Conservation (phyloP, 1,140 invertebrate genomes). For the Hypothenemus hampei region DNA sequence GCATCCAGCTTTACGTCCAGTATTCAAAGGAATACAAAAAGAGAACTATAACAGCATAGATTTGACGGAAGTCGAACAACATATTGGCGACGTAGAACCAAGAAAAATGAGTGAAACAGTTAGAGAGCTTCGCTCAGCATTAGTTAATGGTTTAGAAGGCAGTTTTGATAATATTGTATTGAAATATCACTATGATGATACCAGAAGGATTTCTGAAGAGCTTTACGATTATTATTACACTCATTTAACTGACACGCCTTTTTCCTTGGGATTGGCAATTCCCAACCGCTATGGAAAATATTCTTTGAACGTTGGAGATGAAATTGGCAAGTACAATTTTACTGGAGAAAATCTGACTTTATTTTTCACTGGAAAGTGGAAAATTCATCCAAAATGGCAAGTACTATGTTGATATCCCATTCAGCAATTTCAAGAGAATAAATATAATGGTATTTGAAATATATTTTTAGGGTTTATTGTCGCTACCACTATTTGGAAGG, state of each 20-base stretch:
- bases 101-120: slow-evolving; percentile 47
- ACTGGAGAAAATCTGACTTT: slow-evolving; percentile 62
- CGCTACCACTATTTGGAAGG: slow-evolving; percentile 77
- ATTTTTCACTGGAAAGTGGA: slow-evolving; percentile 71
- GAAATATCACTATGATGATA: slow-evolving; percentile 75
- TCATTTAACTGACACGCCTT: slow-evolving; percentile 76
- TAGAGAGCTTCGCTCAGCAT: slow-evolving; percentile 58
- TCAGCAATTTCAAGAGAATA: too few species aligned
- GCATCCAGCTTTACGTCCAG: slow-evolving; percentile 72
- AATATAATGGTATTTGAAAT: neutral
- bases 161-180: slow-evolving; percentile 63
- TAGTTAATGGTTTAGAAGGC: slow-evolving; percentile 67
- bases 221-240: slow-evolving; percentile 80
- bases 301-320: slow-evolving; percentile 66
- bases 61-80: slow-evolving; percentile 89
- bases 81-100: slow-evolving; percentile 53
- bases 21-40: slow-evolving; percentile 68
- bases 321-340: slow-evolving; percentile 61
- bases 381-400: slow-evolving; percentile 82
- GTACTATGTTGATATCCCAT: neutral
- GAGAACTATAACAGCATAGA: slow-evolving; percentile 95
- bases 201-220: slow-evolving; percentile 74
- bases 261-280: slow-evolving; percentile 76
- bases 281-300: slow-evolving; percentile 73
- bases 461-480: slow-evolving; percentile 67